Base-by-base conservation (phyloP, 2,113 vertebrate genomes). In the Erythrolamprus reginae region DNA sequence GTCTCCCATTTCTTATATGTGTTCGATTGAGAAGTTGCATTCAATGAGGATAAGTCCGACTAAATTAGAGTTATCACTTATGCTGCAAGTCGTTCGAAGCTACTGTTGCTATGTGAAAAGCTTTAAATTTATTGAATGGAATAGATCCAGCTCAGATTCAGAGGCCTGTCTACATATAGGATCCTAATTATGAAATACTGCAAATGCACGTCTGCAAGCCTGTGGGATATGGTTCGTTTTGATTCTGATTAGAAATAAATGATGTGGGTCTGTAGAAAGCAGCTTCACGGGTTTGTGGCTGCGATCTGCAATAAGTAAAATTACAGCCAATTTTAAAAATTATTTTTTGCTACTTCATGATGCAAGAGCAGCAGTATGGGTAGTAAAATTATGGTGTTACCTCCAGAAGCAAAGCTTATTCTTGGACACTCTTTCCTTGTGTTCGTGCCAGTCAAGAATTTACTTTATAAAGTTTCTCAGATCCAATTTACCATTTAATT, bases 381-480 rank as follows among this genome's bases (percentile, higher is more conserved):
- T 61, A 61, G 52, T 92, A 93, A 94, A 90, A 87, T 86, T 91
- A 82, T 1, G 4, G 88, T 94, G 94, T 95, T 93, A 77, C 3
- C 86, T 70, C 13, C 23, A 19, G 23, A 85, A 90, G 51, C 42
- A 83, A 56, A 83, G 47, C 10, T 53, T 58, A 26, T 45, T 10
- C 24, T 12, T 45, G 10, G 55, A 88, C n/a, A 24, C 33, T 7
- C 21, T 83, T 26, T 23, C 19, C 38, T 6, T 15, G 38, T 24
- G 38, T 24, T 10, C 2, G 7, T 53, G 26, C 33, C 50, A n/a
- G n/a, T 7, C n/a, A 53, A 53, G n/a, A 50, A n/a, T 51, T n/a
- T 90, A 8, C 42, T 56, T 87, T 65, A 21, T 28, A 10, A 51
- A 3, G 4, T 38, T 77, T 84, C 52, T 58, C 13, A 53, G 17